These are phyloP conservation scores for Colostygia pectinataria DNA, from an alignment of 2,888 invertebrate genomes.

Conservation along the genomic window DNA sequence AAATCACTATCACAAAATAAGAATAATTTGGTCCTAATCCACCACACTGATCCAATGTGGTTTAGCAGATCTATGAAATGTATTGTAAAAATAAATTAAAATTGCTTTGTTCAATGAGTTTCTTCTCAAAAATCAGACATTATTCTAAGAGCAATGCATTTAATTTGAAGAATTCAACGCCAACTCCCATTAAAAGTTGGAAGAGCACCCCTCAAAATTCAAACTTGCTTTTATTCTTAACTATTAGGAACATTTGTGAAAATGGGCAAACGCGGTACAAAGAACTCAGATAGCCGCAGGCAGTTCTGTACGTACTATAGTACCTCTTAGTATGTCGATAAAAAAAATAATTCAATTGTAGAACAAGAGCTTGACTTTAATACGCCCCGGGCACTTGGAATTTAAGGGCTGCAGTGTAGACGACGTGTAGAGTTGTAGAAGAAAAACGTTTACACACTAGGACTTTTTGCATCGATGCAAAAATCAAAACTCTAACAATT, in stretches of 20 bases:
- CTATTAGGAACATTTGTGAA: constrained; percentile 12
- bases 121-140: no score
- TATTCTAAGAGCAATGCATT: constrained; percentile 3
- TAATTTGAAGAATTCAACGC: constrained; percentile 3
- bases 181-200: constrained; percentile 14
- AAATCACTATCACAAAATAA: no score
- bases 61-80: no score
- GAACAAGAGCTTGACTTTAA: constrained; percentile 41
- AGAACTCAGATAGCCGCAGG: constrained; percentile 56
- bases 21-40: no score
- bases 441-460: no score
- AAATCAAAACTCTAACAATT: no score
- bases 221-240: constrained; percentile 4
- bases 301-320: constrained; percentile 45
- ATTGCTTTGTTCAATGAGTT: no score
- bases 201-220: constrained; percentile 15
- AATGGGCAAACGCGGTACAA: constrained; percentile 34
- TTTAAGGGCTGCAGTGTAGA: constrained; percentile 11
- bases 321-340: constrained; percentile 38
- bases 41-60: no score
- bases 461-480: no score
- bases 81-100: no score
- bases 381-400: constrained; percentile 34
- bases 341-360: constrained; percentile 45
- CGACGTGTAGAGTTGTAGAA: neutral